Percentiles rank a stretch among this genome's conserved stretches.
Conservation (phyloP, 1,140 invertebrate genomes). For the Dryas iulia region DNA sequence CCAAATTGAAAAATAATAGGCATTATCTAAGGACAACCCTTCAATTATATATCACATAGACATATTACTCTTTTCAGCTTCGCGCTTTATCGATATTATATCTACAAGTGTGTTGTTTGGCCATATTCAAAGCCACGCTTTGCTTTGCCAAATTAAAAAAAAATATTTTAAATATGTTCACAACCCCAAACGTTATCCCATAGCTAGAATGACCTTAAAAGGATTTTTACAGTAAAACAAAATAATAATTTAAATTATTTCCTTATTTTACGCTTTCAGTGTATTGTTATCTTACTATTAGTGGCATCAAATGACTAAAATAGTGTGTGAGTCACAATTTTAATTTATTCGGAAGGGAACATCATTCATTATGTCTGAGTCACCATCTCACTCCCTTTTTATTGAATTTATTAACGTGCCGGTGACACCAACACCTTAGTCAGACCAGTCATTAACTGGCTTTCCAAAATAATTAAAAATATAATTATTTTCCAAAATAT, state of each 20-base stretch:
- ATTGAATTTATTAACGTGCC: background rate
- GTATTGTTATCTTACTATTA: constrained; percentile 15
- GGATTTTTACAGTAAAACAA: too few species aligned
- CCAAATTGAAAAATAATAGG: too few species aligned
- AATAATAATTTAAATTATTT: background rate
- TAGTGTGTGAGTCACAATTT: constrained; percentile 53
- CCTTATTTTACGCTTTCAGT: constrained; percentile 7
- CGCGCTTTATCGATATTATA: too few species aligned
- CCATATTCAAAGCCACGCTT: too few species aligned
- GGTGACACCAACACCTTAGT: background rate
- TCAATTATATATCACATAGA: too few species aligned
- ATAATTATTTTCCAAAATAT: background rate
- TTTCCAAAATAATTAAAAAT: background rate
- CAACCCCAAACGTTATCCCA: too few species aligned
- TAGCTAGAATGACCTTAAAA: background rate
- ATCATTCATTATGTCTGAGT: constrained; percentile 22
- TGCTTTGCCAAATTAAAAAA: too few species aligned
- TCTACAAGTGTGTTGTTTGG: too few species aligned
- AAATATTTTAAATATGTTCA: too few species aligned
- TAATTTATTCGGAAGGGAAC: constrained; percentile 40
- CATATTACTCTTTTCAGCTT: too few species aligned
- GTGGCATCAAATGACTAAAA: constrained; percentile 46
- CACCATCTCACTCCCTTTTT: constrained; percentile 22
- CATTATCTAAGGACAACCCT: too few species aligned
- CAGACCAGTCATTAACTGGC: background rate